Conservation (phyloP, 1,140 invertebrate species). For the Lepidurus couesii region DNA sequence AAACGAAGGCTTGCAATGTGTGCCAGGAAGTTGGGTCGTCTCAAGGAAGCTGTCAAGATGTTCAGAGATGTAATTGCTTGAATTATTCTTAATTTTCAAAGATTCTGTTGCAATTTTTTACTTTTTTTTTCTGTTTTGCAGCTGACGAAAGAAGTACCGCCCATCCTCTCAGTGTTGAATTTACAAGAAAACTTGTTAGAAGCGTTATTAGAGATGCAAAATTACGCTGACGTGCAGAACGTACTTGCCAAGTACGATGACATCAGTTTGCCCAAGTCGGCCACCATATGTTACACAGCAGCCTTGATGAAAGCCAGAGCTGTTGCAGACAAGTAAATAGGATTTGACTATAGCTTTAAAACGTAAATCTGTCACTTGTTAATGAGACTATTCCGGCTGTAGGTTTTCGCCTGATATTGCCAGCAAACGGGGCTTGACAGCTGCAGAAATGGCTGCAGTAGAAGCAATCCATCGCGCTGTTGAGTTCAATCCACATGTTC, state of each 20-base stretch:
- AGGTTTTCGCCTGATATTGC: slow-evolving; percentile 78
- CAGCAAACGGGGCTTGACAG: slow-evolving; percentile 76
- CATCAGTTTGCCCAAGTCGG: slow-evolving; percentile 89
- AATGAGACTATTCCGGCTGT: slow-evolving; percentile 34
- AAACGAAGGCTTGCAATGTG: slow-evolving; percentile 94
- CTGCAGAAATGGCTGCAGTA: slow-evolving; percentile 88
- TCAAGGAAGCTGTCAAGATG: slow-evolving; percentile 94
- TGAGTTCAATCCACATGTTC: slow-evolving; percentile 98
- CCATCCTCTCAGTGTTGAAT: slow-evolving; percentile 92
- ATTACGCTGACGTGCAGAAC: slow-evolving; percentile 93
- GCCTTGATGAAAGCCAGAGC: slow-evolving; percentile 86
- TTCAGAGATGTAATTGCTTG: slow-evolving; percentile 72
- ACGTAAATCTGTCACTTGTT: slow-evolving; percentile 1
- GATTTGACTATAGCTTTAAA: slow-evolving; percentile 23
- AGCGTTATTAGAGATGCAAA: slow-evolving; percentile 88
- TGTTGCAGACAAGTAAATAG: slow-evolving; percentile 79
- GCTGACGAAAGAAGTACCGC: slow-evolving; percentile 92
- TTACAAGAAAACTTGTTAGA: slow-evolving; percentile 98
- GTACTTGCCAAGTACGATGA: slow-evolving; percentile 96
- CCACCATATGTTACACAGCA: slow-evolving; percentile 94
- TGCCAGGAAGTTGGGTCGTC: slow-evolving; percentile 82
- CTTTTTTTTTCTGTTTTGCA: slow-evolving; percentile 43
- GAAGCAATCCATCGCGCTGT: slow-evolving; percentile 96
- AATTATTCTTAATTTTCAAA: not conserved
- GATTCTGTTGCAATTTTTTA: not conserved